Base-by-base conservation (phyloP, 2,797 vertebrate species). In the Psittacula derbiana region DNA sequence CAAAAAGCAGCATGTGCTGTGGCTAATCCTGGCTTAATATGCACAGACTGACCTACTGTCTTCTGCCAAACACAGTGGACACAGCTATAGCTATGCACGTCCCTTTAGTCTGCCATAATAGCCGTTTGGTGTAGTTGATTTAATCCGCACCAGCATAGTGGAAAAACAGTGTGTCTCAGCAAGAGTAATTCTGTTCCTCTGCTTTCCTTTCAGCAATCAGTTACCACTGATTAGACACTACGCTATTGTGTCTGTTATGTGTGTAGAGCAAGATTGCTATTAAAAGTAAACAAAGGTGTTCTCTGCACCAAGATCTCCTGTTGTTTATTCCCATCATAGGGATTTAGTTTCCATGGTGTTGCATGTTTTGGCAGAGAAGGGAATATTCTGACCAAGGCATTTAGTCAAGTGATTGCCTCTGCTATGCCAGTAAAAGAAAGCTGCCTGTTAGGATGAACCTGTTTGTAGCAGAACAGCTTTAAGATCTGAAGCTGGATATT, bases 311-410 rank as follows among this genome's bases (percentile, higher is more conserved):
- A 80, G 65, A 70, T 47, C 52, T 91, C 71, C 65, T 81, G 20
- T 80, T 86, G 50, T 66, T 96, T 91, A 60, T 91, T 92, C 47
- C 57, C 61, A 89, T 73, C 92, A 70, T 11, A 69, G 72, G 36
- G 62, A 62, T 86, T 81, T 88, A 16, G 57, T 97, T 94, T 95
- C 87, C 80, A 57, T 94, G 88, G 57, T 16, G 16, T 49, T 97
- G 33, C 61, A 38, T 88, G 31, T 94, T 73, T 95, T 96, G 52
- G 58, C 87, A 96, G 33, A 80, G 58, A 93, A 62, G 41, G n/a
- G 50, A 97, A 81, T 79, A 64, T 38, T 89, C 65, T 92, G 71
- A 88, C 71, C 67, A 50, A 66, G 47, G 38, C 57, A 31, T 62
- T 91, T 92, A 84, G 67, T 89, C 53, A 71, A 91, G 71, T 82